Base-by-base conservation (phyloP, 2,888 invertebrate genomes). In the Luffia ferchaultella region DNA sequence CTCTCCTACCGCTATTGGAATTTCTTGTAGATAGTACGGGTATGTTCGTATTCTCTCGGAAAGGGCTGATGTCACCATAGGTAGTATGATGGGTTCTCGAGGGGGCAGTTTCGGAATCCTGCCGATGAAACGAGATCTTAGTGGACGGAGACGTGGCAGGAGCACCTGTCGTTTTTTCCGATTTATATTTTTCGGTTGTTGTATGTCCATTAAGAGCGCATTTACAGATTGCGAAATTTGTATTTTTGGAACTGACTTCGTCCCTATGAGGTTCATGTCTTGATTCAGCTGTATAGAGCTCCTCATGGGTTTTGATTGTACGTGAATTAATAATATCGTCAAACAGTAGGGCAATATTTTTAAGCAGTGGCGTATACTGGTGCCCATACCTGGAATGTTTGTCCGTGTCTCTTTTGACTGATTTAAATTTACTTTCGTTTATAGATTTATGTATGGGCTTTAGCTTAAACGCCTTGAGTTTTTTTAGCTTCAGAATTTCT, bases 11-110 rank as follows among this genome's bases (percentile, higher is more conserved):
- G 82, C 80, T 60, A 80, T 59, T 19, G 83, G 83, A 60, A 83
- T 82, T 67, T 83, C 82, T 71, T 80, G 79, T 52, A 83, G 71
- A 62, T 82, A 82, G 51, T 82, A 74, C 2, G 82, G 83, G 61
- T 80, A 80, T 18, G 78, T 68, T 64, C 80, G 70, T 70, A 83
- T 80, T 54, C 70, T 66, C 68, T 83, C 76, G 52, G 83, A 74
- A 40, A 82, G 66, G 49, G 73, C 76, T 55, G 77, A 74, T 20
- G 82, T 83, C 56, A 83, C 68, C 53, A 77, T 60, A 1, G 82
- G 78, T 16, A 80, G 65, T 53, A 80, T 61, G 48, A 80, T 70
- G 16, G 82, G 79, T 20, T 64, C 70, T 51, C 69, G 68, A 46
- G 79, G 76, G 45, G 76, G 76, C 19, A 80, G 63, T 50, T 66